Conservation (phyloP, 2,113 vertebrate species). For the Petaurus breviceps region DNA sequence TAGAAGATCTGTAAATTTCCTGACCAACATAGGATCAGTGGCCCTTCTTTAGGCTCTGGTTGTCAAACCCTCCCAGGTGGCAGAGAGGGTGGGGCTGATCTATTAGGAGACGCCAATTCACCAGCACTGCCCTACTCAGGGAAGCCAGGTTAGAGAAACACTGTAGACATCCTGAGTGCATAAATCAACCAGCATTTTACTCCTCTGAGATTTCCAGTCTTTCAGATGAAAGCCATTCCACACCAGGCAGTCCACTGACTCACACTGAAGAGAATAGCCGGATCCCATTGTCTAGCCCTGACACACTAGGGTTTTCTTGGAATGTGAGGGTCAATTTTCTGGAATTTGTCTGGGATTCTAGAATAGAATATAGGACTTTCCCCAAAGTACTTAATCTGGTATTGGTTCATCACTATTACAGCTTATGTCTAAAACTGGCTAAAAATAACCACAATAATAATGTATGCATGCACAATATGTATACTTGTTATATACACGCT, state of each 20-base stretch:
- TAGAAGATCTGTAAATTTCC: conserved; percentile 49
- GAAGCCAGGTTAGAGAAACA: conserved; percentile 13
- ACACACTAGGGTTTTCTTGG: conserved; percentile 6
- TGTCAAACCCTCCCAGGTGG: conserved; percentile 46
- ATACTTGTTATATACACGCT: no score
- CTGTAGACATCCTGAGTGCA: conserved; percentile 51
- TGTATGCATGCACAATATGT: not conserved
- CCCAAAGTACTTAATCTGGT: not conserved
- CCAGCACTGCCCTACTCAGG: not conserved
- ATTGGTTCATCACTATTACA: conserved; percentile 1
- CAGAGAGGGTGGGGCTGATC: conserved; percentile 54
- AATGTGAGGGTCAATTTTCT: conserved; percentile 12
- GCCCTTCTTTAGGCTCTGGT: conserved; percentile 52
- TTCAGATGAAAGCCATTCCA: conserved; percentile 59
- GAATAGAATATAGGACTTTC: not conserved
- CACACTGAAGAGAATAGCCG: conserved; percentile 56
- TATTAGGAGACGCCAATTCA: conserved; percentile 41
- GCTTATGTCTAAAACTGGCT: not conserved
- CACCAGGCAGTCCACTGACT: conserved; percentile 39
- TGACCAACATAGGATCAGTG: conserved; percentile 41
- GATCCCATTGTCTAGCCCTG: conserved; percentile 52
- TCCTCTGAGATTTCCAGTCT: conserved; percentile 62
- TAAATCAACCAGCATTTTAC: conserved; percentile 61
- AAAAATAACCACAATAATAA: not conserved
- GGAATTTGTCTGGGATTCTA: not conserved